A percentile compares a stretch with the other conserved stretches of the same genome.
These are phyloP conservation scores for Aphaenogaster ashmeadi DNA, from an alignment of 1,140 invertebrate species.

Conservation along the genomic window DNA sequence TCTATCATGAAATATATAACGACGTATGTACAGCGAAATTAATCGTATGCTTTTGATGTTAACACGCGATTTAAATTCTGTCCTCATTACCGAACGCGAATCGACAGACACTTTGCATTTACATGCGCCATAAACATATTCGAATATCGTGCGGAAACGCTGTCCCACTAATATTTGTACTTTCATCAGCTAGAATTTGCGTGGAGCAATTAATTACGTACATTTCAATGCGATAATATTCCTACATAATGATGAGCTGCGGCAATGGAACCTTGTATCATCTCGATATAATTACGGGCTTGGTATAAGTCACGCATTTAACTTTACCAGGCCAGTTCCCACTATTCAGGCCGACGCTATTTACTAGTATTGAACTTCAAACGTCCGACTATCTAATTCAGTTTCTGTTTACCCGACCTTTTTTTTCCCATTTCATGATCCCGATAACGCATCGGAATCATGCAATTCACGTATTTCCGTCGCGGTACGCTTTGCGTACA, in stretches of 20 bases:
- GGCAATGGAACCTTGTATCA: neutral
- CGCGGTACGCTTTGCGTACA: neutral
- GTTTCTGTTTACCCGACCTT: neutral
- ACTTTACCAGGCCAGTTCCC: neutral
- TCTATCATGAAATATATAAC: neutral
- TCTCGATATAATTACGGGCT: slow-evolving; percentile 11
- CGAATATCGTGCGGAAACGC: slow-evolving; percentile 43
- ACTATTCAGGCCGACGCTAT: neutral
- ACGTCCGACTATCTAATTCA: neutral
- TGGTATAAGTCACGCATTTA: neutral
- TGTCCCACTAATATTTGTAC: slow-evolving; percentile 30
- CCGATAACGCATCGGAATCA: neutral
- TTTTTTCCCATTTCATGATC: neutral
- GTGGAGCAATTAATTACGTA: slow-evolving; percentile 41
- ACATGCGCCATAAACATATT: slow-evolving; percentile 52
- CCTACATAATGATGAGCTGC: neutral
- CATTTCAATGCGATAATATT: slow-evolving; percentile 41
- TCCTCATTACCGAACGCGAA: slow-evolving; percentile 34
- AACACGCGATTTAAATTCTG: slow-evolving; percentile 45
- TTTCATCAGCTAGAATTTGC: slow-evolving; percentile 45
- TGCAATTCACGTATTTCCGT: neutral
- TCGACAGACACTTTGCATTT: slow-evolving; percentile 39
- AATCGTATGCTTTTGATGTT: slow-evolving; percentile 32
- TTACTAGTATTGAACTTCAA: neutral
- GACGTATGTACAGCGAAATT: neutral